Percentiles rank a stretch among this genome's conserved stretches.
phyloP scores from a whole-genome alignment of 2,113 vertebrate genomes.

The Pithys albifrons region DNA sequence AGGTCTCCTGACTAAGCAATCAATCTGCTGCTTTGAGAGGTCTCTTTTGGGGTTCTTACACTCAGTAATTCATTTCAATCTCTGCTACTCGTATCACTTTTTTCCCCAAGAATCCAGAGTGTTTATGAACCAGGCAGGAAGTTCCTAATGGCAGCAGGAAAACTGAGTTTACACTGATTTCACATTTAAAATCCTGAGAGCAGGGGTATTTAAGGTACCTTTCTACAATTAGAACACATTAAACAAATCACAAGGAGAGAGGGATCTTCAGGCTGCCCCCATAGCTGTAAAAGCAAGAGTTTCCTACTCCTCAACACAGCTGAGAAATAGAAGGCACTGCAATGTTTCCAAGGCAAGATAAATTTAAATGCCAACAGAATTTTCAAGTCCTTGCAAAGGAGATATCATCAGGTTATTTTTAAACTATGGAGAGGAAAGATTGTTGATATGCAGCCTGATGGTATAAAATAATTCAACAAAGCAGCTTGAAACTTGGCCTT shows the following conservation, averaged over 20 bases:
- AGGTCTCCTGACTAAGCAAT: background rate
- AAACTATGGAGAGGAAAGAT: background rate
- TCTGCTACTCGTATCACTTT: background rate
- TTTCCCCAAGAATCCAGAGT: background rate
- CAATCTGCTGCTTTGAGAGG: background rate
- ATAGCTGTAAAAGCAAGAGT: background rate
- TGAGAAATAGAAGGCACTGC: background rate
- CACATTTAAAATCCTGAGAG: background rate
- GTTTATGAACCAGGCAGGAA: background rate
- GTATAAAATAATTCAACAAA: background rate
- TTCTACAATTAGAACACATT: background rate
- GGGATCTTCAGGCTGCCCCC: background rate
- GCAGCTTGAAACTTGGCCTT: background rate
- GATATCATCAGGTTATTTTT: constrained; percentile 11
- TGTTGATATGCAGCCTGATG: background rate
- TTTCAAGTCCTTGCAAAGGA: background rate
- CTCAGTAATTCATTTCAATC: background rate
- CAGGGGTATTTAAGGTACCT: background rate
- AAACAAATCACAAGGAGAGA: background rate
- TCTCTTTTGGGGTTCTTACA: background rate
- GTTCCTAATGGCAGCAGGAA: background rate
- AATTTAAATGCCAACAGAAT: background rate
- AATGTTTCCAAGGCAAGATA: background rate
- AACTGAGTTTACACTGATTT: background rate
- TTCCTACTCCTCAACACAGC: background rate